Base-by-base conservation (phyloP, 2,797 vertebrate species). In the Chlorospingus flavigularis region DNA sequence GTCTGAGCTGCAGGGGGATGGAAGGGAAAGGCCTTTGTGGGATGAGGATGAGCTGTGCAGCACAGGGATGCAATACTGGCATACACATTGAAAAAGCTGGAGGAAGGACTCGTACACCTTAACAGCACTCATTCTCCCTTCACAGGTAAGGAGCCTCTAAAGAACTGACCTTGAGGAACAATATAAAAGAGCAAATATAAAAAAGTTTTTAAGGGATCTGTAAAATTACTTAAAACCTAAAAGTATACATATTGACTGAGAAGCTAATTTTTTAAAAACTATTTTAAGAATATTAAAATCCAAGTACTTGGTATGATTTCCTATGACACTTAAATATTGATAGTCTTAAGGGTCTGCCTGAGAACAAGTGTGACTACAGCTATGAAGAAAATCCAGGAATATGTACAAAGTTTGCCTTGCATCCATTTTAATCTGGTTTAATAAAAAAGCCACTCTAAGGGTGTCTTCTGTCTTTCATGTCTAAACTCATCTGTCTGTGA, bases 41-140 rank as follows among this genome's bases (percentile, higher is more conserved):
- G 40, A 10, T 14, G 31, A 60, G 57, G 42, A 43, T 14, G 26
- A 48, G 48, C 33, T 58, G 47, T 15, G 35, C 61, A 92, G 25
- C 40, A 60, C 33, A 37, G 54, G n/a, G 57, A 15, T 70, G 31
- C 17, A 55, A 9, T 33, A 24, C 2, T 62, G 51, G 25, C 37
- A 37, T 11, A 24, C 0, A 0, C 0, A 0, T 48, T 40, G 53
- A 62, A 73, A 66, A 80, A 9, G 7, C 25, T 47, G 37, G 28
- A 68, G 35, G n/a, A 28, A 85, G 26, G 47, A 47, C 11, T 11
- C 45, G 19, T 37, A 39, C 14, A 10, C 37, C 20, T 51, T 73
- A 62, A 79, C 43, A 82, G 20, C 17, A 54, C 3, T 20, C 13
- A 3, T 51, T 87, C 37, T 91, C 62, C 47, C 73, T 86, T 73